Conservation (phyloP, 2,113 vertebrate genomes). For the Parus major region DNA sequence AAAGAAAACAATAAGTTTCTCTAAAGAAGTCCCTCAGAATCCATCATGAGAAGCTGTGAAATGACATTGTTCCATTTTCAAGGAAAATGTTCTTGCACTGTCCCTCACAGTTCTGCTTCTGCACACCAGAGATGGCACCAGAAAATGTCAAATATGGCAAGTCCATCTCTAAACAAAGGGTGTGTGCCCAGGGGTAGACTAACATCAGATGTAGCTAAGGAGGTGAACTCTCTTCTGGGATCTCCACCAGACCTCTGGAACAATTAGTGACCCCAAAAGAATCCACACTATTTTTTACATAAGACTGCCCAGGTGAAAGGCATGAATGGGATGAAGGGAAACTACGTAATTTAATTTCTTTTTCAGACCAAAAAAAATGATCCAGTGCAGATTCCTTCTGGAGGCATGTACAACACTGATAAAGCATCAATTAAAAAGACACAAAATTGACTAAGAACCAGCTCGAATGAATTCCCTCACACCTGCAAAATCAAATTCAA, state of each 20-base stretch:
- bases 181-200: neutral
- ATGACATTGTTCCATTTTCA: neutral
- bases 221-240: neutral
- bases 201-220: neutral
- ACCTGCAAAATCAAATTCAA: slow-evolving; percentile 11
- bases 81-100: neutral
- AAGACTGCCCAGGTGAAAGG: neutral
- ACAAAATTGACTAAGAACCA: neutral
- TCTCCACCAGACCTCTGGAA: neutral
- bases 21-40: neutral
- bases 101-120: neutral
- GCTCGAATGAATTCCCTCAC: neutral
- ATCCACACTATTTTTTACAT: neutral
- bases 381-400: neutral
- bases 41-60: neutral
- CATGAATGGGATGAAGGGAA: neutral
- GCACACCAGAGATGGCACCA: neutral
- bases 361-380: neutral
- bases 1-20: neutral
- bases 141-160: neutral
- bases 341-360: neutral
- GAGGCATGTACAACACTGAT: neutral
- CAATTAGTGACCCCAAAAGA: neutral
- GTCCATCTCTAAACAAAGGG: fast-evolving
- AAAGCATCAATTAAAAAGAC: slow-evolving; percentile 43